phyloP scores from a whole-genome alignment of 2,888 invertebrate genomes.

The Hedychridium roseum region DNA sequence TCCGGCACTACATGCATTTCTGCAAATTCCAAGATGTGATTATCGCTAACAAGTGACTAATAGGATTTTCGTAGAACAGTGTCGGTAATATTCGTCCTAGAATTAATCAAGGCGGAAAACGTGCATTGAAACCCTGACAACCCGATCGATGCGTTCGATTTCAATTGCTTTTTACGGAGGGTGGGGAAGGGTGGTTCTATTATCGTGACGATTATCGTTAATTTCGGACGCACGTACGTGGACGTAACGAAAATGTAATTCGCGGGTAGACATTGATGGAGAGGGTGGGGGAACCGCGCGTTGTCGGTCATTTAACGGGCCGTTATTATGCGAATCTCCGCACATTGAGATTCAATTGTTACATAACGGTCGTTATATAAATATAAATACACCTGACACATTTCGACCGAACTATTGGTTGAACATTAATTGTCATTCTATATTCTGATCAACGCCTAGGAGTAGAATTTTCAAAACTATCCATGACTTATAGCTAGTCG shows the following conservation, averaged over 20 bases:
- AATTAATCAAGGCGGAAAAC: conserved; percentile 1
- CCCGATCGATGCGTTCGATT: neutral
- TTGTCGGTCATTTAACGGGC: conserved; percentile 15
- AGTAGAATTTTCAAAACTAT: too few relatives aligned
- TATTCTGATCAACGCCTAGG: too few relatives aligned
- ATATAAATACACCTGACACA: too few relatives aligned
- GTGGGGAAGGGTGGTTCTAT: conserved; percentile 12
- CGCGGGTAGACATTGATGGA: conserved; percentile 10
- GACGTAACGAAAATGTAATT: conserved; percentile 12
- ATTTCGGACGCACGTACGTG: neutral
- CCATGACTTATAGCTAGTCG: too few relatives aligned
- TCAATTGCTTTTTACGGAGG: conserved; percentile 5
- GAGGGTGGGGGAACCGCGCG: conserved; percentile 4
- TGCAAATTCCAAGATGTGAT: neutral
- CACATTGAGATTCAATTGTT: too few relatives aligned
- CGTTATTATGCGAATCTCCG: conserved; percentile 19
- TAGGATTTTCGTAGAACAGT: conserved; percentile 3
- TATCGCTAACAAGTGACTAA: neutral
- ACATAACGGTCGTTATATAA: too few relatives aligned
- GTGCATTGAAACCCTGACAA: conserved; percentile 4
- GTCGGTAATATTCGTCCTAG: too few relatives aligned
- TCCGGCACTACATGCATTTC: neutral
- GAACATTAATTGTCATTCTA: too few relatives aligned
- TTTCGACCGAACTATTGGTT: too few relatives aligned
- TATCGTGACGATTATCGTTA: conserved; percentile 12